Evolutionary conservation across 2,888 invertebrate species (phyloP).

Genomic region (Parnassius mnemosyne): DNA sequence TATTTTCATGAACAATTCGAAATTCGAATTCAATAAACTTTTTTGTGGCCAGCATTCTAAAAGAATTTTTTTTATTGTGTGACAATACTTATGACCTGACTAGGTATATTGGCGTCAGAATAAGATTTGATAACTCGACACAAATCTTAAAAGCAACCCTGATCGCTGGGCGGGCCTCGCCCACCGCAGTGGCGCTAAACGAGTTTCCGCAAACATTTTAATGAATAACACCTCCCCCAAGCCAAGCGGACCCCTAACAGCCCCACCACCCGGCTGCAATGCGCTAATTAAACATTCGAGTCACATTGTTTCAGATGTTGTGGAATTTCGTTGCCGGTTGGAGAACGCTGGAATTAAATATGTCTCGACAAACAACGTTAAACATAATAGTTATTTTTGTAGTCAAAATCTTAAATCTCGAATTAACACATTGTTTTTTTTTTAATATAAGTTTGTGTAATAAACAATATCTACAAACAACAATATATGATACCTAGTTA

Average conservation of each 20-base stretch:
- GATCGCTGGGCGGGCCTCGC: constrained; percentile 44
- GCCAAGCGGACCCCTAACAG: constrained; percentile 32
- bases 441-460: constrained; percentile 6
- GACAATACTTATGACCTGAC: too few species aligned
- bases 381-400: constrained; percentile 22
- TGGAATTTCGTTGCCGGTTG: constrained; percentile 51
- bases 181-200: constrained; percentile 75
- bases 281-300: constrained; percentile 80
- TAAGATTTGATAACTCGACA: constrained; percentile 1
- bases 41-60: too few species aligned
- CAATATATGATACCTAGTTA: too few species aligned
- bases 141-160: constrained; percentile 29
- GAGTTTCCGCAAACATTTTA: constrained; percentile 80
- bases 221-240: constrained; percentile 74
- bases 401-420: constrained; percentile 13
- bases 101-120: neutral
- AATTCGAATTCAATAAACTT: too few species aligned
- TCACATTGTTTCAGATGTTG: constrained; percentile 73
- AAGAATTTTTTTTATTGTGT: too few species aligned
- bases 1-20: too few species aligned
- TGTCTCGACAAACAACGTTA: constrained; percentile 33
- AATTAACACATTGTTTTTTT: constrained; percentile 2
- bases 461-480: neutral
- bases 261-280: constrained; percentile 57
- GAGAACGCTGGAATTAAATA: constrained; percentile 45